phyloP scores from a whole-genome alignment of 2,888 invertebrate genomes.

The Hecatera dysodea region DNA sequence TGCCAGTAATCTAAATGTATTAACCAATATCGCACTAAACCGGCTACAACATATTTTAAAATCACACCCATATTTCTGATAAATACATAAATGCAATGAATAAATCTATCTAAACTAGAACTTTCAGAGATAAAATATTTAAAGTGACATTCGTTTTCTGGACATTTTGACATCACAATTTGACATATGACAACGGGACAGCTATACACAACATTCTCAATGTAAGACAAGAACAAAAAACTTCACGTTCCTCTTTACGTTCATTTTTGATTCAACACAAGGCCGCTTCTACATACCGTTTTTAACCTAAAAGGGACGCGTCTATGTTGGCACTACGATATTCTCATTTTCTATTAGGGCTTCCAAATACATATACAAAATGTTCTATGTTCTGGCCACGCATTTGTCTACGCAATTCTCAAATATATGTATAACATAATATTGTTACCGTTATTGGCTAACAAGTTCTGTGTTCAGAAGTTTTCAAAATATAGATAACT shows the following conservation, averaged over 20 bases:
- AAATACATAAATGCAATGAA: slow-evolving; percentile 29
- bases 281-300: not conserved
- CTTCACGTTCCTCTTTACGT: slow-evolving; percentile 20
- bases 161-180: slow-evolving; percentile 22
- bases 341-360: too few species aligned
- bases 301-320: not conserved
- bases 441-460: too few species aligned
- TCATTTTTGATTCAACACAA: not conserved
- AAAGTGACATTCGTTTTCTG: slow-evolving; percentile 43
- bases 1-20: slow-evolving; percentile 93
- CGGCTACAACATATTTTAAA: slow-evolving; percentile 90
- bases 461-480: too few species aligned
- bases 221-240: slow-evolving; percentile 15
- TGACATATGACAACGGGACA: slow-evolving; percentile 26
- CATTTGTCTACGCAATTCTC: too few species aligned
- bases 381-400: too few species aligned
- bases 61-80: slow-evolving; percentile 77
- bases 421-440: too few species aligned
- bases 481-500: too few species aligned
- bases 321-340: too few species aligned
- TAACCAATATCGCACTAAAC: slow-evolving; percentile 92
- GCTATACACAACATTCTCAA: not conserved
- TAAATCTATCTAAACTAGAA: slow-evolving; percentile 34
- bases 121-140: slow-evolving; percentile 33
- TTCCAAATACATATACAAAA: too few species aligned